A percentile compares a stretch with the other conserved stretches of the same genome.
Evolutionary conservation across 2,113 vertebrate genomes (phyloP).

Genomic region (Aramus guarauna): DNA sequence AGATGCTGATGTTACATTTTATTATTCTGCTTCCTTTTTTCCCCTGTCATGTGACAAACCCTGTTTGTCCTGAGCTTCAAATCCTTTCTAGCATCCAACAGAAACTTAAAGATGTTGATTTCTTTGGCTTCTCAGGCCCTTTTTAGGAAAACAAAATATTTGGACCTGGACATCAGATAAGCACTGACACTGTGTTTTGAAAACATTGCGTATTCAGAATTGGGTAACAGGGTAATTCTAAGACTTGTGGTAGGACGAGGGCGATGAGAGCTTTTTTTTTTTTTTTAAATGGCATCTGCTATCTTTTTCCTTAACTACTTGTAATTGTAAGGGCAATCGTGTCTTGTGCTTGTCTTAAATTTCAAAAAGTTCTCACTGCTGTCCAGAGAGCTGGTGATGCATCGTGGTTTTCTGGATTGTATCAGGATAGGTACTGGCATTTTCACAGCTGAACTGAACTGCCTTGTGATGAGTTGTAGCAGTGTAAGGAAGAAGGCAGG

Average conservation of each 20-base stretch:
- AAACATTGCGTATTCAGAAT: background rate
- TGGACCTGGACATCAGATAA: background rate
- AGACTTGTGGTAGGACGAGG: background rate
- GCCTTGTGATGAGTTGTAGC: background rate
- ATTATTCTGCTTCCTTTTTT: background rate
- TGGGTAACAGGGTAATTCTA: background rate
- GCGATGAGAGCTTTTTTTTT: background rate
- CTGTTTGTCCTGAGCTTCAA: background rate
- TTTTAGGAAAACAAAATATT: slow-evolving; percentile 35
- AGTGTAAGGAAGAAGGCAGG: background rate
- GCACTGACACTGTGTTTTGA: background rate
- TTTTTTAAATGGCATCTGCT: background rate
- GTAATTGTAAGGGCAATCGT: accelerated
- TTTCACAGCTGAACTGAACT: background rate
- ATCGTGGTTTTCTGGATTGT: background rate
- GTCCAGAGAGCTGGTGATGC: background rate
- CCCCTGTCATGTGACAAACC: background rate
- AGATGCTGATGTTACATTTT: background rate
- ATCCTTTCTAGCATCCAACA: background rate
- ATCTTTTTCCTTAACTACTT: background rate
- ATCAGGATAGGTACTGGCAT: background rate
- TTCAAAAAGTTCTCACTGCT: background rate
- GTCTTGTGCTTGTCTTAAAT: background rate
- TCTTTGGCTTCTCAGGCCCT: background rate
- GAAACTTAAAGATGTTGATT: slow-evolving; percentile 6